These are phyloP conservation scores for Drepana falcataria DNA, from an alignment of 2,888 invertebrate species.

Conservation along the genomic window DNA sequence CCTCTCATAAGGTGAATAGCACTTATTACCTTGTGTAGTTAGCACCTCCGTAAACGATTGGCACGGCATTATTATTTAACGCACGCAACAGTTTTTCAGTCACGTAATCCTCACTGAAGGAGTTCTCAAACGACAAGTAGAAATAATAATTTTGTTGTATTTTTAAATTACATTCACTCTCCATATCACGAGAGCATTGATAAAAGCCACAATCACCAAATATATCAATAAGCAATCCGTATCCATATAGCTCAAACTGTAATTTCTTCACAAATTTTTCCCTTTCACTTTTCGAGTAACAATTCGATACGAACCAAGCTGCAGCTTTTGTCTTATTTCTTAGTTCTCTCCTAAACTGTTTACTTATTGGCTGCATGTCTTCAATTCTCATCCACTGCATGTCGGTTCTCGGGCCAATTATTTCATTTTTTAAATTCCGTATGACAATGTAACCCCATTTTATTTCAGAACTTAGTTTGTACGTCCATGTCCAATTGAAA, in stretches of 20 bases:
- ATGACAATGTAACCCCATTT: constrained; percentile 38
- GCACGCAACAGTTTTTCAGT: constrained; percentile 52
- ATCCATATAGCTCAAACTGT: constrained; percentile 22
- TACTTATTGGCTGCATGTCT: constrained; percentile 32
- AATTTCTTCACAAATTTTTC: constrained; percentile 26
- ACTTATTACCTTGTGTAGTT: constrained; percentile 49
- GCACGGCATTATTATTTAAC: constrained; percentile 42
- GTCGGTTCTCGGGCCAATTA: constrained; percentile 33
- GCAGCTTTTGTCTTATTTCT: constrained; percentile 37
- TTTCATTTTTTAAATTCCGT: constrained; percentile 23
- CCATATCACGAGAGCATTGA: constrained; percentile 23
- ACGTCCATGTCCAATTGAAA: constrained; percentile 55
- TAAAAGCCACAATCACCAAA: constrained; percentile 42
- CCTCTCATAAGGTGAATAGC: too few relatives aligned
- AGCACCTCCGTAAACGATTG: constrained; percentile 55
- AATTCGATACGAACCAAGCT: constrained; percentile 54
- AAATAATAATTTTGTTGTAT: constrained; percentile 46
- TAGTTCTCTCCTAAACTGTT: constrained; percentile 29
- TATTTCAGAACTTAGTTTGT: constrained; percentile 40
- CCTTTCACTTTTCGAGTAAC: constrained; percentile 28
- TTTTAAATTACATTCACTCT: constrained; percentile 29
- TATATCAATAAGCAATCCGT: constrained; percentile 34
- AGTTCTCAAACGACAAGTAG: constrained; percentile 55
- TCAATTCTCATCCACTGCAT: constrained; percentile 37
- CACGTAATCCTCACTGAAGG: constrained; percentile 49